Base-by-base conservation (phyloP, 2,888 invertebrate genomes). In the Eupeodes luniger region DNA sequence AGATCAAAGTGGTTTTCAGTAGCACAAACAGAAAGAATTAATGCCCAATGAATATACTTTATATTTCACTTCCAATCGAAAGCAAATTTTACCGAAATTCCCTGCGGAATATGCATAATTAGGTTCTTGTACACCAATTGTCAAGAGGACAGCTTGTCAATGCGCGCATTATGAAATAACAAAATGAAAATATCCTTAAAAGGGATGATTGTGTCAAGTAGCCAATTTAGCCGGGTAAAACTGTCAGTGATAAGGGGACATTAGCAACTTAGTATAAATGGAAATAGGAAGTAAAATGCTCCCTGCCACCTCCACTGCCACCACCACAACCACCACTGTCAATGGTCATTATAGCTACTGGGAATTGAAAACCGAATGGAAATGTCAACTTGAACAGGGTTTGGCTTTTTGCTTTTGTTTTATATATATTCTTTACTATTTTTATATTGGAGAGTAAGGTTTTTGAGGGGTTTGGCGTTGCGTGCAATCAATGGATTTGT, bases 131-230 rank as follows among this genome's bases (percentile, higher is more conserved):
- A 80, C 70, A 70, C 53, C 76, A 76, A 83, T 82, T 82, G 79
- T 76, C 70, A 70, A 72, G 72, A 80, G 66, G 75, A 83, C 83
- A 87, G 80, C 83, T 80, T 83, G 79, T 80, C 83, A 83, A 77
- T 83, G 76, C 9, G 75, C 69, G 55, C 55, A 70, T 70, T 70
- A 81, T 86, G 64, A 81, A 64, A 79, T 79, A 67, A 75, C 75
- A 16, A 87, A 81, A 79, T 49, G 76, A 74, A 80, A 80, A 70
- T 74, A 49, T 44, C 74, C 78, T 74, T 64, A 75, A 81, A 75
- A 70, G 69, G 79, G 86, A 87, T 80, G 82, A 87, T 83, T 87
- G 64, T 72, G 86, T 87, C 86, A 83, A 87, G 83, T 70, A 83
- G 83, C 87, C 83, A 83, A 87, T 87, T 87, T 83, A 80, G 87